Conservation (phyloP, 1,140 invertebrate genomes). For the Forficula auricularia region DNA sequence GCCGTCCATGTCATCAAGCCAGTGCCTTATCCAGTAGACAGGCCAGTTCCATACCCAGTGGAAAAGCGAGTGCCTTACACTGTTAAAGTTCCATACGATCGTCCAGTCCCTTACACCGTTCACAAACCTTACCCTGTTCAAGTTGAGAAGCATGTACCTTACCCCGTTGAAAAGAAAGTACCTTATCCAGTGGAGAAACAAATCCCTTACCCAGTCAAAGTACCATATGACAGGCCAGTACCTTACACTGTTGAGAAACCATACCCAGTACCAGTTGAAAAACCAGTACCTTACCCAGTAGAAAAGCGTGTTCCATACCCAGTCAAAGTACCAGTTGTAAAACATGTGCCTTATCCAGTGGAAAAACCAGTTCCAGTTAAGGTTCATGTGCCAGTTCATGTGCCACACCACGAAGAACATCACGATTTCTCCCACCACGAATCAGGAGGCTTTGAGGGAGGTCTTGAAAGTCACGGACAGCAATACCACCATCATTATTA, state of each 20-base stretch:
- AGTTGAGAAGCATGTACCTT: conserved; percentile 36
- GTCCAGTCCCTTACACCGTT: conserved; percentile 35
- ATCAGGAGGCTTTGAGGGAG: not conserved
- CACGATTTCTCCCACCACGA: not conserved
- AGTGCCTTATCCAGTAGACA: conserved; percentile 32
- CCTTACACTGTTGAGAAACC: no score
- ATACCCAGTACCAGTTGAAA: no score
- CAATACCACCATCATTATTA: no score
- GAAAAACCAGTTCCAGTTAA: not conserved
- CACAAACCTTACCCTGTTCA: conserved; percentile 33
- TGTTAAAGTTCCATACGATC: conserved; percentile 37
- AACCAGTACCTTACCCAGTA: no score
- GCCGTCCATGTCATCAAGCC: conserved; percentile 12
- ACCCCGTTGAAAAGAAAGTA: conserved; percentile 26
- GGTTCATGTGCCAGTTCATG: conserved; percentile 3
- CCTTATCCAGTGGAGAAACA: conserved; percentile 14
- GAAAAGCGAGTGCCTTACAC: conserved; percentile 12
- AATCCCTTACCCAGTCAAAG: no score
- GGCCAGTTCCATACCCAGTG: conserved; percentile 18
- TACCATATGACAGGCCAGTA: no score
- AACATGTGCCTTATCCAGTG: no score
- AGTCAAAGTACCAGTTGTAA: no score
- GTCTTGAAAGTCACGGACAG: not conserved
- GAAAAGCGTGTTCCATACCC: no score
- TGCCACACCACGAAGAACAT: no score